These are phyloP conservation scores for Sitta europaea DNA, from an alignment of 2,113 vertebrate species.

Conservation along the genomic window DNA sequence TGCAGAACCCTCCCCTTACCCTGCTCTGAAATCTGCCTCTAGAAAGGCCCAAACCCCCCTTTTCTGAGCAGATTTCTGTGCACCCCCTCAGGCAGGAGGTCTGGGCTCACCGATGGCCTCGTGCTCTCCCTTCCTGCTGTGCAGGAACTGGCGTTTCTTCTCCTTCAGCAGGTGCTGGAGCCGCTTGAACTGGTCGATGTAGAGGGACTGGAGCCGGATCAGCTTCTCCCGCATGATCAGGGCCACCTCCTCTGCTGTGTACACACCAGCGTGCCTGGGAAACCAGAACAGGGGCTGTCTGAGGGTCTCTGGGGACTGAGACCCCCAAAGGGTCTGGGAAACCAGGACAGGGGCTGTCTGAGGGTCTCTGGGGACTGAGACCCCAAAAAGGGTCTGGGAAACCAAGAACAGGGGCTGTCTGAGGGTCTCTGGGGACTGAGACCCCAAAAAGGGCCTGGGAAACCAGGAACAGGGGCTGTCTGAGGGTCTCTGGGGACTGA, in stretches of 20 bases:
- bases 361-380: too few relatives aligned
- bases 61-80: neutral
- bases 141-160: constrained; percentile 90
- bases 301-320: neutral
- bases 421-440: too few relatives aligned
- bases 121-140: constrained; percentile 88
- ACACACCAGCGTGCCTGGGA: constrained; percentile 90
- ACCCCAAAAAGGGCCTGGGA: too few relatives aligned
- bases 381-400: too few relatives aligned
- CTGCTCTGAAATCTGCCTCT: neutral
- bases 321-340: too few relatives aligned
- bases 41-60: rapidly evolving
- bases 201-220: constrained; percentile 94
- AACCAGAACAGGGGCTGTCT: rapidly evolving
- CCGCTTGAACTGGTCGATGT: constrained; percentile 97
- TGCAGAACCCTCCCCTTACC: neutral
- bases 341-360: too few relatives aligned
- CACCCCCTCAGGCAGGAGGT: neutral
- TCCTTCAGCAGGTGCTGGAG: constrained; percentile 96
- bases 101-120: constrained; percentile 68
- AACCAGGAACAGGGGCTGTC: rapidly evolving
- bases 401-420: too few relatives aligned
- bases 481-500: neutral
- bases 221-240: constrained; percentile 95
- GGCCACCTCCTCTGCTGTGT: constrained; percentile 96